Conservation (phyloP, 2,888 invertebrate species). For the Myopa testacea region DNA sequence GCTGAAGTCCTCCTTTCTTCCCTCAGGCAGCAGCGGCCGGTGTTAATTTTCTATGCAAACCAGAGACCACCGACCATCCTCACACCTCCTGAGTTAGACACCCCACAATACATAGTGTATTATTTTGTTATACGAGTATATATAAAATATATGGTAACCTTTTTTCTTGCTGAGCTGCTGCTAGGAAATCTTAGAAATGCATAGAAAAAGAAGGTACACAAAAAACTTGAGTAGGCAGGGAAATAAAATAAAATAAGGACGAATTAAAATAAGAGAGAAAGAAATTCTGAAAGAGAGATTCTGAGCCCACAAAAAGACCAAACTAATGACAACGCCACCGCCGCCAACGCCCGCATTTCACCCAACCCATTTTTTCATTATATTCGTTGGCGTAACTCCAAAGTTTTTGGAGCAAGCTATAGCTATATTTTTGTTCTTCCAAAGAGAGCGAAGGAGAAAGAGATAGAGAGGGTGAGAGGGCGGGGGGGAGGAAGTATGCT, state of each 20-base stretch:
- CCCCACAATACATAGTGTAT: not conserved
- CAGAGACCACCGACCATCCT: conserved; percentile 32
- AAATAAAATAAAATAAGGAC: conserved; percentile 14
- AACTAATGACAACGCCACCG: not conserved
- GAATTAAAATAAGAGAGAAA: conserved; percentile 9
- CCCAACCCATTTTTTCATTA: not conserved
- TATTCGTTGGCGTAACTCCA: conserved; percentile 4
- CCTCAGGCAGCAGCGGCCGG: conserved; percentile 27
- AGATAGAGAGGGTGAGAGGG: not conserved
- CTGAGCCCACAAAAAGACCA: not conserved
- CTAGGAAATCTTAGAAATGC: conserved; percentile 30
- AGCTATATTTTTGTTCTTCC: not conserved
- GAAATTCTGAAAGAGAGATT: too few species aligned
- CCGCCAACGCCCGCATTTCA: not conserved
- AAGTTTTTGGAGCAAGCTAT: not conserved
- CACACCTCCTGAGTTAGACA: not conserved
- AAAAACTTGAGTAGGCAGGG: not conserved
- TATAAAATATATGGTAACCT: not conserved
- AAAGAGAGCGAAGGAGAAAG: not conserved
- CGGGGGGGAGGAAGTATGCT: not conserved
- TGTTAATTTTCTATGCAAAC: conserved; percentile 58
- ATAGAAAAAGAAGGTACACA: not conserved
- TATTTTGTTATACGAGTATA: not conserved
- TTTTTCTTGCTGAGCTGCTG: conserved; percentile 15
- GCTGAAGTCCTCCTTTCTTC: conserved; percentile 38